phyloP scores from a whole-genome alignment of 1,140 invertebrate genomes.

The Drosophila murphyi region DNA sequence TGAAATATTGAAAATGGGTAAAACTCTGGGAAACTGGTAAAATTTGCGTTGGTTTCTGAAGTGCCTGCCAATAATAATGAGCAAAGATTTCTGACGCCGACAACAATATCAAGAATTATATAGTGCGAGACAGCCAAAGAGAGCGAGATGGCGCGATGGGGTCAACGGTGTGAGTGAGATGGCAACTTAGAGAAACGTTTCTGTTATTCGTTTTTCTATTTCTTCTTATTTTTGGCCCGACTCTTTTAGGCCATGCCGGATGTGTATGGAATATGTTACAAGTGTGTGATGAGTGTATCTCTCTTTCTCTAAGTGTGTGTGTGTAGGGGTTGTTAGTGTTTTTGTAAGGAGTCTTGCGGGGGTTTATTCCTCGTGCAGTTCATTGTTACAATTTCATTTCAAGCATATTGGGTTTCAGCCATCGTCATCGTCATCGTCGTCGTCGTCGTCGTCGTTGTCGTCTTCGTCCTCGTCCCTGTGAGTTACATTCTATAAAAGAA shows the following conservation, averaged over 20 bases:
- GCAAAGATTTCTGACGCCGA: conserved; percentile 74
- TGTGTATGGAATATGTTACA: conserved; percentile 28
- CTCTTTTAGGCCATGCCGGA: conserved; percentile 48
- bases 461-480: conserved; percentile 8
- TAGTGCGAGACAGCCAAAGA: conserved; percentile 6
- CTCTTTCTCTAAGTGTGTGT: conserved; percentile 17
- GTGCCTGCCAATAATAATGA: conserved; percentile 74
- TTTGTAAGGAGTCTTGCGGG: conserved; percentile 29
- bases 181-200: conserved; percentile 25
- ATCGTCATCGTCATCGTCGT: conserved; percentile 15
- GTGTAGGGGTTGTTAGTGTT: conserved; percentile 38
- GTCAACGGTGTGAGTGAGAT: conserved; percentile 35
- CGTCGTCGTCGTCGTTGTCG: neutral
- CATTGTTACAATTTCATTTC: conserved; percentile 79
- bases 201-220: conserved; percentile 18
- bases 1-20: conserved; percentile 30
- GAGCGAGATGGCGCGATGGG: conserved; percentile 17
- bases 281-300: conserved; percentile 6
- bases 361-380: conserved; percentile 46
- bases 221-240: conserved; percentile 45
- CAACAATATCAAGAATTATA: conserved; percentile 67
- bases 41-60: conserved; percentile 35
- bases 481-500: conserved; percentile 60
- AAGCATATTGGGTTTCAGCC: conserved; percentile 75
- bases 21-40: conserved; percentile 1